A percentile compares a stretch with the other conserved stretches of the same genome.
Evolutionary conservation across 2,113 vertebrate species (phyloP).

Genomic region (Calonectris borealis): DNA sequence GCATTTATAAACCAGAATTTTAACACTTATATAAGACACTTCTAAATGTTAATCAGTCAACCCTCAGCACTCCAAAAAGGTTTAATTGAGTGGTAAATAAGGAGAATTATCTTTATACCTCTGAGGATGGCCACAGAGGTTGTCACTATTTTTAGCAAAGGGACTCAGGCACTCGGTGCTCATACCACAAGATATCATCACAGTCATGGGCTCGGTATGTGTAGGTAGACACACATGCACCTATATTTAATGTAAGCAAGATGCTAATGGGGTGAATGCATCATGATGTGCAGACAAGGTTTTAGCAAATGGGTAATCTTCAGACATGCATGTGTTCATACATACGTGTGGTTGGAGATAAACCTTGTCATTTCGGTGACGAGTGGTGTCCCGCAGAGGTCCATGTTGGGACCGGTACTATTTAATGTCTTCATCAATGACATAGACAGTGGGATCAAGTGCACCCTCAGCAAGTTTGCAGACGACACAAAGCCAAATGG

Average conservation of each 20-base stretch:
- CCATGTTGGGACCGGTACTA: too few species aligned
- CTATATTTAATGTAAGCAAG: neutral
- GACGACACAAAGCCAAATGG: too few species aligned
- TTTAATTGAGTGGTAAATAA: neutral
- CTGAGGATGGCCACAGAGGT: neutral
- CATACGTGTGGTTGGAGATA: fast-evolving
- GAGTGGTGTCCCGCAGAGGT: too few species aligned
- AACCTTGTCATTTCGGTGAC: neutral
- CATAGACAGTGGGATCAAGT: too few species aligned
- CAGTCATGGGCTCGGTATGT: neutral
- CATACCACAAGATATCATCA: neutral
- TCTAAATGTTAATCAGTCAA: neutral
- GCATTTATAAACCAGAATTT: neutral
- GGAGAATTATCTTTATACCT: neutral
- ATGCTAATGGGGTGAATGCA: neutral
- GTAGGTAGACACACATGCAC: neutral
- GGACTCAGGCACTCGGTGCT: neutral
- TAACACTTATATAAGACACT: neutral
- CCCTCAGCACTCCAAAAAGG: neutral
- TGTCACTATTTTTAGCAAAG: neutral
- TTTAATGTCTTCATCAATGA: too few species aligned
- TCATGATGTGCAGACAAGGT: neutral
- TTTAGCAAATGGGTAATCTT: neutral
- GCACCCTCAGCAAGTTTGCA: too few species aligned
- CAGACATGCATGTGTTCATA: neutral